These are phyloP conservation scores for Nomada ferruginata DNA, from an alignment of 2,888 invertebrate genomes.

Conservation along the genomic window DNA sequence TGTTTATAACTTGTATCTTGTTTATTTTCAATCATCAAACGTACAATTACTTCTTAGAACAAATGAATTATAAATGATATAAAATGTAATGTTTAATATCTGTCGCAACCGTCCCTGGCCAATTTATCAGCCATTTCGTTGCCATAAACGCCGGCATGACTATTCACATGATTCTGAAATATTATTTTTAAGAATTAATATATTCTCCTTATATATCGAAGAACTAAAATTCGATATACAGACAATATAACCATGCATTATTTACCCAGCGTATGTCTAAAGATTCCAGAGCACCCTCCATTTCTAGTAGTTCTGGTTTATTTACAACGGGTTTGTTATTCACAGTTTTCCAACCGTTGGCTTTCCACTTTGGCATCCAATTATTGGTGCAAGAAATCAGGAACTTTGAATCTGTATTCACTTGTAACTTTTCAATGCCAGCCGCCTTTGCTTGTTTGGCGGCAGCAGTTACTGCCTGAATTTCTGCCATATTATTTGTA, in stretches of 20 bases:
- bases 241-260: constrained; percentile 9
- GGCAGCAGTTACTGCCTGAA: constrained; percentile 94
- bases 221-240: constrained; percentile 7
- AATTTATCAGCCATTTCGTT: constrained; percentile 96
- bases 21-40: too few species aligned
- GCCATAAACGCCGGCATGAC: constrained; percentile 92
- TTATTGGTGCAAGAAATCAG: constrained; percentile 92
- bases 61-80: constrained; percentile 1
- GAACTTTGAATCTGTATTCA: constrained; percentile 96
- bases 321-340: constrained; percentile 93
- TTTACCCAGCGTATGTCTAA: constrained; percentile 91
- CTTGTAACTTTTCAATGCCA: constrained; percentile 88
- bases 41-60: neutral
- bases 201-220: constrained; percentile 10
- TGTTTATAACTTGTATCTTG: too few species aligned
- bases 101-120: constrained; percentile 90
- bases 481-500: constrained; percentile 98
- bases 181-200: constrained; percentile 74
- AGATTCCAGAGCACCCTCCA: constrained; percentile 88
- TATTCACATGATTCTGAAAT: constrained; percentile 89
- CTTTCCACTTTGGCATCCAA: constrained; percentile 96
- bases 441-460: constrained; percentile 88
- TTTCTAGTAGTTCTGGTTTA: constrained; percentile 91
- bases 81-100: constrained; percentile 17
- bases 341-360: constrained; percentile 92